These are phyloP conservation scores for Listronotus oregonensis DNA, from an alignment of 1,140 invertebrate genomes.

Conservation along the genomic window DNA sequence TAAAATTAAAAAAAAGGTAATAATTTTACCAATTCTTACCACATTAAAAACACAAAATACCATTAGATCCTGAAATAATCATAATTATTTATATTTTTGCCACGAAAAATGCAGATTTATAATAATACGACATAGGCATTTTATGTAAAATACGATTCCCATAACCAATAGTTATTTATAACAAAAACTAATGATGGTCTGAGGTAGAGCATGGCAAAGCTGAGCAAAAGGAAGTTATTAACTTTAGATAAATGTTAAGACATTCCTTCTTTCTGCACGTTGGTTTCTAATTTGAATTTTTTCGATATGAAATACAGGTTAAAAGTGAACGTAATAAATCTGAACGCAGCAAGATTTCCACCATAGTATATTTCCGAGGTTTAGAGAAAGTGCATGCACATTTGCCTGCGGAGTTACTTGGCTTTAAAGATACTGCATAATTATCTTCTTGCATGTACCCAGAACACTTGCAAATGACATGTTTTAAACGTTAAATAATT, in stretches of 20 bases:
- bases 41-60: no score
- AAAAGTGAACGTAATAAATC: slow-evolving; percentile 39
- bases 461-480: slow-evolving; percentile 19
- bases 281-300: slow-evolving; percentile 35
- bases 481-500: neutral
- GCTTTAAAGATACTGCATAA: slow-evolving; percentile 26
- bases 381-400: slow-evolving; percentile 32
- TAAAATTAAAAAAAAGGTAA: no score
- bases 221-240: slow-evolving; percentile 32
- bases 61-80: no score
- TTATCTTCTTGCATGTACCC: slow-evolving; percentile 17
- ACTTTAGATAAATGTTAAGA: slow-evolving; percentile 37
- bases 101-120: no score
- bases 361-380: slow-evolving; percentile 28
- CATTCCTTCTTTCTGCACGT: slow-evolving; percentile 32
- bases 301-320: slow-evolving; percentile 32
- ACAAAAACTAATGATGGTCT: slow-evolving; percentile 1
- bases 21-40: no score
- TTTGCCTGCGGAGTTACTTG: slow-evolving; percentile 20
- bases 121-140: no score
- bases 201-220: slow-evolving; percentile 12
- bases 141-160: no score
- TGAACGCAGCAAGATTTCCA: slow-evolving; percentile 26
- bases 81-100: no score
- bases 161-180: no score